Evolutionary conservation across 2,113 vertebrate species (phyloP).

Genomic region (Blennius ocellaris): DNA sequence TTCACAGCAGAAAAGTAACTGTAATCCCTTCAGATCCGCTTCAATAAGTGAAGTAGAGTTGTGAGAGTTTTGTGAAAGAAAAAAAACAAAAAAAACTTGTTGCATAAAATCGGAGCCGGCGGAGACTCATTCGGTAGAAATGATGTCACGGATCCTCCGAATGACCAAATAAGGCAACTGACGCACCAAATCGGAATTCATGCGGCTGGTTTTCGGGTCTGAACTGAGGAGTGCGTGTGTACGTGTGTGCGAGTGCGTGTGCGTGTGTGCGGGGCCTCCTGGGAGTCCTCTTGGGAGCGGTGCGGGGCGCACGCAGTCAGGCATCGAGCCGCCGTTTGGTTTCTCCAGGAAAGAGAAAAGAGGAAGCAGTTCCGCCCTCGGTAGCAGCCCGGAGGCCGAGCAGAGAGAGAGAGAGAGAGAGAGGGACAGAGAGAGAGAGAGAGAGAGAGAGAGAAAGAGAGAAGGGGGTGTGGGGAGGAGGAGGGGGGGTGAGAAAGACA

Average conservation of each 20-base stretch:
- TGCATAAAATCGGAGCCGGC: too few relatives aligned
- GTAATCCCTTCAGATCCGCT: not conserved
- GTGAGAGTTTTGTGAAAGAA: not conserved
- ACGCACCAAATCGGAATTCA: conserved; percentile 19
- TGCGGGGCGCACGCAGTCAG: not conserved
- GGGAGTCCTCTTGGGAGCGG: too few relatives aligned
- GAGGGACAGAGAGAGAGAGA: too few relatives aligned
- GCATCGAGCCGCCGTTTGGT: not conserved
- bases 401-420: too few relatives aligned
- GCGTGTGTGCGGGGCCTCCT: too few relatives aligned
- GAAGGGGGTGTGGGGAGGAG: too few relatives aligned
- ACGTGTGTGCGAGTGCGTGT: not conserved
- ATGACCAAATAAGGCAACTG: conserved; percentile 70
- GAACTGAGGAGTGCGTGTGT: not conserved
- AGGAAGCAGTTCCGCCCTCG: conserved; percentile 70
- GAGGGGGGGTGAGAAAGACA: not conserved
- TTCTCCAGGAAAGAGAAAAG: conserved; percentile 51
- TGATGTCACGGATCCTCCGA: conserved; percentile 43
- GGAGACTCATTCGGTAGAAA: too few relatives aligned
- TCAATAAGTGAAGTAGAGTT: not conserved
- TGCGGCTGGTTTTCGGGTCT: not conserved
- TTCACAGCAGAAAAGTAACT: too few relatives aligned
- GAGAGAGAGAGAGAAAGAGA: too few relatives aligned
- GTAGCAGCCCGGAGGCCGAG: conserved; percentile 24
- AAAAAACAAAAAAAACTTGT: too few relatives aligned